Percentiles rank a stretch among this genome's conserved stretches.
phyloP scores from a whole-genome alignment of 2,888 invertebrate species.

The Onthophagus sagittarius region DNA sequence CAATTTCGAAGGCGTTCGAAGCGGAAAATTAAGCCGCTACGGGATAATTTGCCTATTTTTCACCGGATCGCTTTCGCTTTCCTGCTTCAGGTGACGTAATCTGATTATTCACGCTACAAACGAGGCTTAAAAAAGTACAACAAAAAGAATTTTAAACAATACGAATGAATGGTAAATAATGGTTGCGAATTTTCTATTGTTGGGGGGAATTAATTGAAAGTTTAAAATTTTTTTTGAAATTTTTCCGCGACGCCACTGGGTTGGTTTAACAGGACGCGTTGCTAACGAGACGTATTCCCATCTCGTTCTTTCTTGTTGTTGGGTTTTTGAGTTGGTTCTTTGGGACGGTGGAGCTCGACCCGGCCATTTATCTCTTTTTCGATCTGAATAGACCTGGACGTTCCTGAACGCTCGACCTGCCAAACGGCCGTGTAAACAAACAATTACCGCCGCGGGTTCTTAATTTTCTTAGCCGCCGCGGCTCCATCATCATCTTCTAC shows the following conservation, averaged over 20 bases:
- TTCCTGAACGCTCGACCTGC: constrained; percentile 34
- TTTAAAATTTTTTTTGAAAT: too few species aligned
- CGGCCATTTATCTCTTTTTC: constrained; percentile 23
- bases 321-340: too few species aligned
- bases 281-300: too few species aligned
- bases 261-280: too few species aligned
- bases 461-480: constrained; percentile 6
- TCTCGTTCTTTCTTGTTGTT: too few species aligned
- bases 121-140: not conserved
- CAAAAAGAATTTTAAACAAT: too few species aligned
- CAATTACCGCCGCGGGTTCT: constrained; percentile 33
- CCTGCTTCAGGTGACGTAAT: not conserved
- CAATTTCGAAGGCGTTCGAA: not conserved
- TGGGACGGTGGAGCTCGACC: not conserved
- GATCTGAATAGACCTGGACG: constrained; percentile 39
- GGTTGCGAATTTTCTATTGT: too few species aligned
- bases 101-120: not conserved
- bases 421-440: constrained; percentile 42
- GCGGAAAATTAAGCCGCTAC: not conserved
- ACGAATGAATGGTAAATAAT: too few species aligned
- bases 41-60: not conserved
- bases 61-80: not conserved
- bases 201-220: too few species aligned
- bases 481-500: not conserved
- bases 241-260: too few species aligned